These are phyloP conservation scores for Oppia nitens DNA, from an alignment of 1,140 invertebrate species.

Conservation along the genomic window DNA sequence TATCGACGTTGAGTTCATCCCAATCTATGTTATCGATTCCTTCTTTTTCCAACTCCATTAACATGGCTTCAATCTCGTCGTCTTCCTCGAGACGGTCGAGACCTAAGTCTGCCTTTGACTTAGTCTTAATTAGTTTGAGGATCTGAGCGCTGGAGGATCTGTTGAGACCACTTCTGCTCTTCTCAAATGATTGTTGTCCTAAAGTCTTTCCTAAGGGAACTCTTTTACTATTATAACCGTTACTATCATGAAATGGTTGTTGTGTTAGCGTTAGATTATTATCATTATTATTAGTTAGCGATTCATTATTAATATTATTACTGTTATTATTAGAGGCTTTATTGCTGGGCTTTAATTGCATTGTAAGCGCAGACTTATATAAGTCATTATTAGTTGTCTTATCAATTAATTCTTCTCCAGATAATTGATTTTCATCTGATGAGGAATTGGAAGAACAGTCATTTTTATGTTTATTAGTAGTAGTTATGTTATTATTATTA, in stretches of 20 bases:
- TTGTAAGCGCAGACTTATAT: background rate
- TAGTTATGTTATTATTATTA: no score
- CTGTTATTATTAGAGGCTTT: slow-evolving; percentile 4
- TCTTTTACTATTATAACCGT: background rate
- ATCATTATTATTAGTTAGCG: background rate
- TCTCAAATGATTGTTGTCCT: slow-evolving; percentile 9
- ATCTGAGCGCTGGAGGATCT: slow-evolving; percentile 14
- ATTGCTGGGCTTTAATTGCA: slow-evolving; percentile 7
- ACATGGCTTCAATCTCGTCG: slow-evolving; percentile 13
- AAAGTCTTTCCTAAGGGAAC: slow-evolving; percentile 3
- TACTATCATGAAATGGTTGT: background rate
- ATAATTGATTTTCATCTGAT: background rate
- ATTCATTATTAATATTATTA: background rate
- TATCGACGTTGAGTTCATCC: slow-evolving; percentile 8
- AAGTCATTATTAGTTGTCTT: background rate
- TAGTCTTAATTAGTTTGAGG: slow-evolving; percentile 17
- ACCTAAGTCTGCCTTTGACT: slow-evolving; percentile 8
- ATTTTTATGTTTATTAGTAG: no score
- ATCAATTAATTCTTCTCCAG: background rate
- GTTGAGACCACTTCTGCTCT: slow-evolving; percentile 7
- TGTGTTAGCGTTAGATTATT: background rate
- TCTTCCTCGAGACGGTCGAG: slow-evolving; percentile 17
- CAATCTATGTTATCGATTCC: slow-evolving; percentile 18
- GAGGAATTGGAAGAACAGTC: background rate
- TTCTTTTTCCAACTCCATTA: slow-evolving; percentile 13